Base-by-base conservation (phyloP, 2,888 invertebrate genomes). In the Alloplasta piceator region DNA sequence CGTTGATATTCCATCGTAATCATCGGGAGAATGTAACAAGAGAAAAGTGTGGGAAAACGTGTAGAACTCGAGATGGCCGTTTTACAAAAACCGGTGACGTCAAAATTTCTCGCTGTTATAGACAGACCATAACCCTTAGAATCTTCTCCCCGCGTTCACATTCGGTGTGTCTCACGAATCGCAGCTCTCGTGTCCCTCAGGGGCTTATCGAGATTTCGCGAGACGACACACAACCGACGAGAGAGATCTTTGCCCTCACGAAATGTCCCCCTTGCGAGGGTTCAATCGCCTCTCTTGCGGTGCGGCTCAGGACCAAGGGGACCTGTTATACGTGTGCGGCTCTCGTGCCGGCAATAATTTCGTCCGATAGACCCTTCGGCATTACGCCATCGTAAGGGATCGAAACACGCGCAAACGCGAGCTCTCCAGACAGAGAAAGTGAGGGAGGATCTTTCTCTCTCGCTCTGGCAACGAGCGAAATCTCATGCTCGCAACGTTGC, bases 191-290 rank as follows among this genome's bases (percentile, higher is more conserved):
- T 14, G 63, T 75, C 77, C 80, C 82, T 75, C 14, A 61, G 55
- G 67, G 82, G 84, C 82, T 84, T 84, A 84, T 84, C 84, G 83
- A 64, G 64, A 80, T 78, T 60, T 67, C 75, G 75, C 61, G 64
- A 66, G 39, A 74, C 82, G 26, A 26, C 26, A 26, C 26, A 26
- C 26, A 26, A 26, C 26, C 26, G 26, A 26, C 26, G 26, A 26
- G 26, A 26, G 26, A 26, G 26, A 26, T 26, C 26, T 26, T 3
- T 26, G 26, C 26, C 26, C 26, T 26, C 26, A 26, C 26, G 26
- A 26, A 26, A 26, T 26, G 26, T 26, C 26, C 14, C 48, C 48
- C 12, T 52, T 12, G 52, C 16, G 14, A n/a, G 14, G 52, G 26
- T 26, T 26, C 26, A 26, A 26, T 26, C 26, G 26, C 26, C 26